Percentiles rank a stretch among this genome's conserved stretches.
Conservation (phyloP, 64 coral and sea anemone genomes). For the Cladopsammia gracilis region DNA sequence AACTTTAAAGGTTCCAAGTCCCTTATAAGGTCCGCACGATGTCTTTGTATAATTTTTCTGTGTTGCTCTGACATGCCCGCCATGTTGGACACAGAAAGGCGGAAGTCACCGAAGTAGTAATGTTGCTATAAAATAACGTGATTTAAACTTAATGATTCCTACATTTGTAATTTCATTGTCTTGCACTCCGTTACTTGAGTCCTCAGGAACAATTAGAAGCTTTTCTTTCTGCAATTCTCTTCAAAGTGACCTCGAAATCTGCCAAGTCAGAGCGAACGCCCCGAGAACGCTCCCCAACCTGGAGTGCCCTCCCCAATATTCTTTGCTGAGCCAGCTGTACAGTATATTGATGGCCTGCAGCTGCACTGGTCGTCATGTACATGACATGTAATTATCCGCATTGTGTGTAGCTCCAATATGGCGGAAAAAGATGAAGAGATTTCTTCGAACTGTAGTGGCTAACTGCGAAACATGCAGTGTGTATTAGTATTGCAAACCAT, state of each 20-base stretch:
- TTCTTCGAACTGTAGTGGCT: background rate
- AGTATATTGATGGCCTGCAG: too few relatives aligned
- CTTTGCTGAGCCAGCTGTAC: background rate
- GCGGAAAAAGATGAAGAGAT: background rate
- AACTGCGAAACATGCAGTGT: slow-evolving; percentile 4
- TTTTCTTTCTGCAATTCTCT: background rate
- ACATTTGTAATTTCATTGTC: background rate
- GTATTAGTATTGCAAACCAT: slow-evolving; percentile 10
- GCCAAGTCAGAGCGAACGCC: too few relatives aligned
- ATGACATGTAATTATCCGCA: background rate
- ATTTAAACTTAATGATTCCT: background rate
- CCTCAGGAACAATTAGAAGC: background rate
- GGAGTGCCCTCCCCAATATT: too few relatives aligned
- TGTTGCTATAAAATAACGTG: background rate
- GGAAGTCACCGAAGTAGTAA: background rate
- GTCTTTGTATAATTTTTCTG: slow-evolving; percentile 62
- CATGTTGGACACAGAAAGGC: background rate
- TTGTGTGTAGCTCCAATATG: background rate
- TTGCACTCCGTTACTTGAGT: background rate
- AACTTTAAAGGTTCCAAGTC: slow-evolving; percentile 71
- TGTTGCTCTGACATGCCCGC: slow-evolving; percentile 76
- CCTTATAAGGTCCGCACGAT: slow-evolving; percentile 37
- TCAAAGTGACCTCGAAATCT: too few relatives aligned
- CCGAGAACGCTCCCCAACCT: too few relatives aligned
- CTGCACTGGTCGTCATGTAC: background rate